Percentiles rank a stretch among this genome's conserved stretches.
Evolutionary conservation across 2,797 vertebrate genomes (phyloP).

Genomic region (Sebastes flavidus): DNA sequence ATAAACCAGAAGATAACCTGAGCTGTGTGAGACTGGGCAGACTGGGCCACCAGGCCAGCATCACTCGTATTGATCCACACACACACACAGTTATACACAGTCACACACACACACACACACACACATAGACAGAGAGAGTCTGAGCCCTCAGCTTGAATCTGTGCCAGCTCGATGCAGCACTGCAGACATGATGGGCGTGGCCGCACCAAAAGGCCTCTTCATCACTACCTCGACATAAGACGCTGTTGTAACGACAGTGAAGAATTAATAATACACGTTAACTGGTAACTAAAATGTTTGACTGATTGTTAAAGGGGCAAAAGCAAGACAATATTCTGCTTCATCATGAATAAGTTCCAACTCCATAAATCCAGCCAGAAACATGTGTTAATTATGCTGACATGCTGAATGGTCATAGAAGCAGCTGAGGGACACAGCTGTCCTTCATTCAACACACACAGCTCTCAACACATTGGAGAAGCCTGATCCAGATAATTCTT

Average conservation of each 20-base stretch:
- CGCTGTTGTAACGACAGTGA: not conserved
- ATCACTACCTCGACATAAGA: slow-evolving; percentile 10
- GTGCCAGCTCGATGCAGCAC: slow-evolving; percentile 69
- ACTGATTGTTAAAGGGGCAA: not conserved
- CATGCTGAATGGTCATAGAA: not conserved
- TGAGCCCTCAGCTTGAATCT: slow-evolving; percentile 41
- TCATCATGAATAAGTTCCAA: not conserved
- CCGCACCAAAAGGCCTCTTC: not conserved
- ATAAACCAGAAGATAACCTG: slow-evolving; percentile 10
- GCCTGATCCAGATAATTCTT: not conserved
- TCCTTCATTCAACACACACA: not conserved
- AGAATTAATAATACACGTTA: not conserved
- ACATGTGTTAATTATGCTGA: not conserved
- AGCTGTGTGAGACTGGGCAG: not conserved
- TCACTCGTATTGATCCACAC: slow-evolving; percentile 15
- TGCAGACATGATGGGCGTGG: slow-evolving; percentile 64
- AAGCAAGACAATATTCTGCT: not conserved
- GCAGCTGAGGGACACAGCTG: not conserved
- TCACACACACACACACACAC: too few relatives aligned
- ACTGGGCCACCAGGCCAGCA: not conserved
- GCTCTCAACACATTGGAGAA: not conserved
- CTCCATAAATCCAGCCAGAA: not conserved
- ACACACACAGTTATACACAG: not conserved
- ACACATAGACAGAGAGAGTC: not conserved
- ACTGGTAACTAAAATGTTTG: not conserved